These are phyloP conservation scores for Eurystomus glaucurus DNA, from an alignment of 2,797 vertebrate genomes.

Conservation along the genomic window DNA sequence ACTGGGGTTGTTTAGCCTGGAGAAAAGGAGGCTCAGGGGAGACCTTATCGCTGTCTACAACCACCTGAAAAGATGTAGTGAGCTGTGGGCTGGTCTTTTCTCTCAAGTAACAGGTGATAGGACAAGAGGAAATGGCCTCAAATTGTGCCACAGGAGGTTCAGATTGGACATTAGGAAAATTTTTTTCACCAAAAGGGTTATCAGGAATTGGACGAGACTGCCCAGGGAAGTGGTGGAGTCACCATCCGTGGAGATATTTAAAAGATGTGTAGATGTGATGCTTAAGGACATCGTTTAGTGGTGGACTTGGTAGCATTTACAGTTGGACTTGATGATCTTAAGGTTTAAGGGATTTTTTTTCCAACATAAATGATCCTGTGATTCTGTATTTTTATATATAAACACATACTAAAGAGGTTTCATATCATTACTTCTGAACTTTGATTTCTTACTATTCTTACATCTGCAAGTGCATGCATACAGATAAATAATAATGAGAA, in stretches of 20 bases:
- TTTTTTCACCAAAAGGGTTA: neutral
- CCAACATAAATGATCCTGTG: neutral
- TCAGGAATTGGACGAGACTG: neutral
- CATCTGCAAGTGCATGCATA: neutral
- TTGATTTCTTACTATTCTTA: neutral
- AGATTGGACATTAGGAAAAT: neutral
- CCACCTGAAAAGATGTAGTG: neutral
- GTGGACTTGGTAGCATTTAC: neutral
- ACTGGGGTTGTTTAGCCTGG: neutral
- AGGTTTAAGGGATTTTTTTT: neutral
- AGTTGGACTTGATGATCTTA: neutral
- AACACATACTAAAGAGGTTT: neutral
- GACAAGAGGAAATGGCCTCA: neutral
- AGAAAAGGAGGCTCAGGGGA: neutral
- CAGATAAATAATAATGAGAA: neutral
- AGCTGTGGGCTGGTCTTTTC: neutral
- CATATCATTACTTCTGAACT: neutral
- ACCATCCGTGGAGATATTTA: neutral
- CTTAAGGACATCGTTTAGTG: neutral
- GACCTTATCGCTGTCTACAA: neutral
- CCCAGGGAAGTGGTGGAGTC: neutral
- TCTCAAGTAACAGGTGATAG: neutral
- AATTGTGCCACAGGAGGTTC: neutral
- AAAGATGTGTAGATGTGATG: neutral
- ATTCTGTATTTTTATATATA: neutral